These are phyloP conservation scores for Eolophus roseicapilla DNA, from an alignment of 2,113 vertebrate species.

Conservation along the genomic window DNA sequence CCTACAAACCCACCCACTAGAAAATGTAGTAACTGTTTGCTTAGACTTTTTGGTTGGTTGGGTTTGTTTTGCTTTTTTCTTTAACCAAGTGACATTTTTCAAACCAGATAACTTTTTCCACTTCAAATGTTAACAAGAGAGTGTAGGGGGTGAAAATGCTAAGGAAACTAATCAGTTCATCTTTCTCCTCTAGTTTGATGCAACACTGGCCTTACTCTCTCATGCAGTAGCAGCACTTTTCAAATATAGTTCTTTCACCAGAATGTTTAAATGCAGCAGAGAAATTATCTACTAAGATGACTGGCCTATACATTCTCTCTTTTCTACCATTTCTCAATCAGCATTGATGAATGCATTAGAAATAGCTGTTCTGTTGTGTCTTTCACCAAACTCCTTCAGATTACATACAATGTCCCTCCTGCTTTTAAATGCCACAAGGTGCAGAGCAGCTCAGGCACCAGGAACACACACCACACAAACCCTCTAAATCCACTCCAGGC, in stretches of 20 bases:
- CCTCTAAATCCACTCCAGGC: not conserved
- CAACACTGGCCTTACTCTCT: not conserved
- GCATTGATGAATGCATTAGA: not conserved
- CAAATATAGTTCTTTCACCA: not conserved
- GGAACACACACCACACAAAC: not conserved
- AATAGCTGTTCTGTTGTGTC: not conserved
- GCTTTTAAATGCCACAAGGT: not conserved
- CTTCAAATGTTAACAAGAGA: conserved; percentile 15
- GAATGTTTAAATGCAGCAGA: not conserved
- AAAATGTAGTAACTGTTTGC: not conserved
- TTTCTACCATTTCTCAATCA: not conserved
- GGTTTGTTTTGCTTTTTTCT: not conserved
- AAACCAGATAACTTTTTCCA: conserved; percentile 20
- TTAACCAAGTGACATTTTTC: conserved; percentile 11
- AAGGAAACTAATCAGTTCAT: not conserved
- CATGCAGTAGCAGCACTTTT: not conserved
- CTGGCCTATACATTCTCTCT: not conserved
- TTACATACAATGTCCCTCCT: not conserved
- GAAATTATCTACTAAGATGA: not conserved
- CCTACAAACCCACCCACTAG: not conserved
- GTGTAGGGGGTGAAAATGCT: not conserved
- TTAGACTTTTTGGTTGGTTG: not conserved
- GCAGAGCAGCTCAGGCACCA: not conserved
- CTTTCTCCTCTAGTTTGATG: not conserved
- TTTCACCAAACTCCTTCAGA: not conserved